phyloP scores from a whole-genome alignment of 2,888 invertebrate species.

The Rhodophaea formosa region DNA sequence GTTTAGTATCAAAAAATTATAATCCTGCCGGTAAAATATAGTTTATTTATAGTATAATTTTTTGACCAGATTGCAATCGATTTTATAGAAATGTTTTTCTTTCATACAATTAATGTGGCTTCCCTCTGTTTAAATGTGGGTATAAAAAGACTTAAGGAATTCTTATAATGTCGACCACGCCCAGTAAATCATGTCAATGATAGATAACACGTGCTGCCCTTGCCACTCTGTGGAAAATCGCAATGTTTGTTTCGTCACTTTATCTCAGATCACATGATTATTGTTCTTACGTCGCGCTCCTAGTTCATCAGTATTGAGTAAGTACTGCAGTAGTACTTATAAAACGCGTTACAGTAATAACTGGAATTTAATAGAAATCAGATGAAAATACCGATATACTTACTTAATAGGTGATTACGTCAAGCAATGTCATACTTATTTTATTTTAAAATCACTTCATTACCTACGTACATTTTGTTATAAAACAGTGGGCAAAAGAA shows the following conservation, averaged over 20 bases:
- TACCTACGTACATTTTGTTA: too few species aligned
- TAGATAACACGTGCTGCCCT: neutral
- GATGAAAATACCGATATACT: neutral
- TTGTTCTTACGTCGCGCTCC: constrained; percentile 20
- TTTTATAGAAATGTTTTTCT: too few species aligned
- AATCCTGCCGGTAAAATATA: too few species aligned
- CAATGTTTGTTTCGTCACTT: neutral
- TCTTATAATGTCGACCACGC: neutral
- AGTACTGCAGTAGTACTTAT: neutral
- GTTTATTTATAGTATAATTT: too few species aligned
- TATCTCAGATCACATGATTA: constrained; percentile 10
- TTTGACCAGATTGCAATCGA: too few species aligned
- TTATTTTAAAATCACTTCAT: too few species aligned
- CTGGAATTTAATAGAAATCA: neutral
- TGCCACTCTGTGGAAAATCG: neutral
- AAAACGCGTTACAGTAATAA: neutral
- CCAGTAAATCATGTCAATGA: neutral
- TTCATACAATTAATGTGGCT: too few species aligned
- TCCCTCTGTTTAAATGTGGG: neutral
- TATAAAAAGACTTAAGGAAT: neutral
- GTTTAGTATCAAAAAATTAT: too few species aligned
- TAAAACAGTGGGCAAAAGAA: too few species aligned
- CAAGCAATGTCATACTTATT: too few species aligned
- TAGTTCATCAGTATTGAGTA: neutral
- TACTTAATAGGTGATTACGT: too few species aligned